Conservation (phyloP, 2,888 invertebrate species). For the Globia sparganii region DNA sequence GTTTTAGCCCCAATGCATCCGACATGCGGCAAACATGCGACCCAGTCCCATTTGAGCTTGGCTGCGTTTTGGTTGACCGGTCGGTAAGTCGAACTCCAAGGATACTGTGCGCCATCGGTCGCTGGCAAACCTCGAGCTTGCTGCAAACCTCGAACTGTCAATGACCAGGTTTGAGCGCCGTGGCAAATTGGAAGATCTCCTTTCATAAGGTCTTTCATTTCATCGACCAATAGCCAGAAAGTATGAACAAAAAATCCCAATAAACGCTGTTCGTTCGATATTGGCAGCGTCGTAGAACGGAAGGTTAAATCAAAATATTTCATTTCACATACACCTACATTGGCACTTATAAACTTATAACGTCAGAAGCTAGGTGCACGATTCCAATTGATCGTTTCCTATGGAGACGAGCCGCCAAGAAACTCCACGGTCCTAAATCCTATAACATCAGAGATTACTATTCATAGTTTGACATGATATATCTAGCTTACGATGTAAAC, state of each 20-base stretch:
- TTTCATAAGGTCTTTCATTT: neutral
- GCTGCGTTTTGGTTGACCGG: neutral
- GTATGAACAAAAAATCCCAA: neutral
- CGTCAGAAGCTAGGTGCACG: too few species aligned
- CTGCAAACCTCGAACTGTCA: neutral
- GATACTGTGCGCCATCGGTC: neutral
- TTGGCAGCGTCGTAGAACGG: too few species aligned
- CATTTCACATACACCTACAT: too few species aligned
- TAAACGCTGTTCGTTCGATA: neutral
- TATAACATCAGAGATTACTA: slow-evolving; percentile 33
- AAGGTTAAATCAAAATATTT: too few species aligned
- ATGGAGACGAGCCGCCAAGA: too few species aligned
- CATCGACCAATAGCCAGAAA: neutral
- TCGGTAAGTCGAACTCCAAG: neutral
- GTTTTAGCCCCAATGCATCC: neutral
- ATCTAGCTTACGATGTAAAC: slow-evolving; percentile 29
- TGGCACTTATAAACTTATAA: too few species aligned
- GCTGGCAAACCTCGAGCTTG: neutral
- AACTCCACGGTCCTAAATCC: too few species aligned
- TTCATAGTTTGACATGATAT: slow-evolving; percentile 34
- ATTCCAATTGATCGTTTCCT: too few species aligned
- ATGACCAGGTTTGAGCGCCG: neutral
- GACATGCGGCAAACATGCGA: neutral
- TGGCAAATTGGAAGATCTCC: neutral
- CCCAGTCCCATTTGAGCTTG: neutral